These are phyloP conservation scores for Mesochorus sp. DNA, from an alignment of 2,888 invertebrate species.

Conservation along the genomic window DNA sequence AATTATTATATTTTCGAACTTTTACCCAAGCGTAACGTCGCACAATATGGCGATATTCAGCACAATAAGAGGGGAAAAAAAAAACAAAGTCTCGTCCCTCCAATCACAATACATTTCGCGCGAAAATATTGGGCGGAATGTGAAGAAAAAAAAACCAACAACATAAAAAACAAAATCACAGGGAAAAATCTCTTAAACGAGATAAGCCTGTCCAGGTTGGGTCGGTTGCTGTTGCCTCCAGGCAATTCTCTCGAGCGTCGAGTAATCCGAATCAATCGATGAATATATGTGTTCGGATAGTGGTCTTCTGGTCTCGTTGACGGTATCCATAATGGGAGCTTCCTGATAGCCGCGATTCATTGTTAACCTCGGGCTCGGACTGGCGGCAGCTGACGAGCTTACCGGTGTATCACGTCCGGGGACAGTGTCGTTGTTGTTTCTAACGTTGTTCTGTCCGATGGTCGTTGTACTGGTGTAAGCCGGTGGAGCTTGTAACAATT, in stretches of 20 bases:
- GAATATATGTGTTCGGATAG: conserved; percentile 95
- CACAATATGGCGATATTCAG: conserved; percentile 30
- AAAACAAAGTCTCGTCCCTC: conserved; percentile 4
- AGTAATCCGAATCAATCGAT: conserved; percentile 94
- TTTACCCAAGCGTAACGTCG: conserved; percentile 39
- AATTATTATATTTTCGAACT: neutral
- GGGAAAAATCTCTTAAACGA: conserved; percentile 80
- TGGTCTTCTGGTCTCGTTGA: conserved; percentile 83
- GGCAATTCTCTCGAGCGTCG: conserved; percentile 89
- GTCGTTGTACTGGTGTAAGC: conserved; percentile 82
- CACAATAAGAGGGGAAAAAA: conserved; percentile 16
- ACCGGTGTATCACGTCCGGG: conserved; percentile 84
- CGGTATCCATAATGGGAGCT: conserved; percentile 70
- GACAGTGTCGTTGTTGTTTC: conserved; percentile 52
- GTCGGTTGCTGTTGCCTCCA: conserved; percentile 83
- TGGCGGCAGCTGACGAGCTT: conserved; percentile 86
- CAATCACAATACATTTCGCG: conserved; percentile 22
- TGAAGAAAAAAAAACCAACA: neutral
- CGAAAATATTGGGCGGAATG: conserved; percentile 49
- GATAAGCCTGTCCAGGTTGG: conserved; percentile 80
- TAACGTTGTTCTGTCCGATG: conserved; percentile 68
- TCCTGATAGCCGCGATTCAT: conserved; percentile 81
- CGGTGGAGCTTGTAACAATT: conserved; percentile 83
- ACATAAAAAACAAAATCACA: neutral
- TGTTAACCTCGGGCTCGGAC: conserved; percentile 85